Percentiles rank a stretch among this genome's conserved stretches.
Evolutionary conservation across 2,797 vertebrate species (phyloP).

Genomic region (Sarcophilus harrisii): DNA sequence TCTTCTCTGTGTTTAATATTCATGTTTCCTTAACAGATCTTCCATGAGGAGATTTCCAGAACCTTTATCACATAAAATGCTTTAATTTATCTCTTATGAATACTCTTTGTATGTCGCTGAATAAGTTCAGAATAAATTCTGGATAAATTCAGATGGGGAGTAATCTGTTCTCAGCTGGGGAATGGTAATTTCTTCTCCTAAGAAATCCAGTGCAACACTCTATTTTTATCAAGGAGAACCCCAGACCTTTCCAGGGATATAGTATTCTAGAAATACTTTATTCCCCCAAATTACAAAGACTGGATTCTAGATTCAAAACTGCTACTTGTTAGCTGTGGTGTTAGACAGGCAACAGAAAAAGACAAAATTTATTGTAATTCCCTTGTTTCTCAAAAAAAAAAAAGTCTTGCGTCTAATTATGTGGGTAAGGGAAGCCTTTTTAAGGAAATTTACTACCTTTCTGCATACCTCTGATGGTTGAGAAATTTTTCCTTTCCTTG

Average conservation of each 20-base stretch:
- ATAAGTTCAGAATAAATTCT: too few species aligned
- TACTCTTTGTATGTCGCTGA: too few species aligned
- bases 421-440: not conserved
- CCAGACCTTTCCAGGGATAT: not conserved
- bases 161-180: too few species aligned
- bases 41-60: not conserved
- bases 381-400: not conserved
- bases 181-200: too few species aligned
- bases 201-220: too few species aligned
- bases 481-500: not conserved
- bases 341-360: not conserved
- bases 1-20: not conserved
- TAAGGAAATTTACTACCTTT: not conserved
- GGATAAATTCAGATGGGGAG: too few species aligned
- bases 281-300: not conserved
- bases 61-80: not conserved
- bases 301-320: not conserved
- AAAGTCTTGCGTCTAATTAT: not conserved
- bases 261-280: not conserved
- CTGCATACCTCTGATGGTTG: not conserved
- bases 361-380: not conserved
- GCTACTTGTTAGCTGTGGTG: not conserved
- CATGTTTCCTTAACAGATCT: not conserved
- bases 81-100: too few species aligned
- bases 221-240: not conserved